phyloP scores from a whole-genome alignment of 37 sponge, comb jelly and placozoan genomes.

The Geodia barretti region DNA sequence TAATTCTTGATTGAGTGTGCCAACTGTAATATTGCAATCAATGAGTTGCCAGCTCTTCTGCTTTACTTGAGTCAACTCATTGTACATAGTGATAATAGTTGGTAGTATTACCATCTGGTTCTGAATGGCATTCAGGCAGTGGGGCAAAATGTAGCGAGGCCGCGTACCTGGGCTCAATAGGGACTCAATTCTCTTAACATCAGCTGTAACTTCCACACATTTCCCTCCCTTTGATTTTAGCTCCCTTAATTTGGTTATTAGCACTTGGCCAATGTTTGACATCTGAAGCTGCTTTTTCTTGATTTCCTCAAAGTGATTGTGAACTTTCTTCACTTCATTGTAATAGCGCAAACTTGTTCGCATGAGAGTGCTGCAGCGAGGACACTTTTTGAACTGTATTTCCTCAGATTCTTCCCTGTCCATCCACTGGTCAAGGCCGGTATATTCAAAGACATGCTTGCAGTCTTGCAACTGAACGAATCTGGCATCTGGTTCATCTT shows the following conservation, averaged over 20 bases:
- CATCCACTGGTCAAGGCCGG: constrained; percentile 63
- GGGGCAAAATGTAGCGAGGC: background rate
- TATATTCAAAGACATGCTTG: constrained; percentile 78
- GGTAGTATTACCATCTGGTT: constrained; percentile 41
- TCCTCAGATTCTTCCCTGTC: background rate
- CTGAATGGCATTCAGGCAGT: constrained; percentile 9
- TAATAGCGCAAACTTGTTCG: constrained; percentile 80
- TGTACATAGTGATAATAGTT: background rate
- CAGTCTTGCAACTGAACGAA: constrained; percentile 83
- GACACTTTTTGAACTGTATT: constrained; percentile 76
- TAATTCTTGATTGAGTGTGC: background rate
- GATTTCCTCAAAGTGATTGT: constrained; percentile 60
- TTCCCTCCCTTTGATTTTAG: background rate
- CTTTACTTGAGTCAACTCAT: background rate
- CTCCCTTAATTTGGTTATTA: background rate
- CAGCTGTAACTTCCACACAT: background rate
- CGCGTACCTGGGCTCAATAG: background rate
- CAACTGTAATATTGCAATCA: background rate
- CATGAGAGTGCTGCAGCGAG: constrained; percentile 74
- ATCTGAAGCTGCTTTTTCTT: constrained; percentile 38
- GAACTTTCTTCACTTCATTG: constrained; percentile 63
- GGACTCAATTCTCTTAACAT: background rate
- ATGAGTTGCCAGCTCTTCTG: background rate
- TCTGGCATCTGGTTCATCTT: constrained; percentile 18
- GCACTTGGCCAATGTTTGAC: background rate